These are phyloP conservation scores for Ormyrus pomaceus DNA, from an alignment of 2,888 invertebrate species.

Conservation along the genomic window DNA sequence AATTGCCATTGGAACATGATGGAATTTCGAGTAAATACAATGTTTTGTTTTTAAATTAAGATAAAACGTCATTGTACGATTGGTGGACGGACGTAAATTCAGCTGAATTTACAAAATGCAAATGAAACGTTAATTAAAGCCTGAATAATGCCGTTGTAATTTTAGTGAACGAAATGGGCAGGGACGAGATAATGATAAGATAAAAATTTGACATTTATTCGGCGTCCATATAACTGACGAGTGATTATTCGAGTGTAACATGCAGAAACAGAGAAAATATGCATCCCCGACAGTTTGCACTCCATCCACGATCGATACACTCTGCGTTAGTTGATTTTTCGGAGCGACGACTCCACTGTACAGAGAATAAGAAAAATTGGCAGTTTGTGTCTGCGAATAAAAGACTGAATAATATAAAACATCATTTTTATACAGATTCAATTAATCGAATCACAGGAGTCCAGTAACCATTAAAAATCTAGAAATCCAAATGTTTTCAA, in stretches of 20 bases:
- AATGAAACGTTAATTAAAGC: constrained; percentile 40
- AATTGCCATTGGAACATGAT: background rate
- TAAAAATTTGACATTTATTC: constrained; percentile 30
- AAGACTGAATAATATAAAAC: no score
- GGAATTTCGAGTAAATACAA: background rate
- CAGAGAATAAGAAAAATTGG: no score
- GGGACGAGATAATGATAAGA: background rate
- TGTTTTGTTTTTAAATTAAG: constrained; percentile 25
- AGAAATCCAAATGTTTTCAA: no score
- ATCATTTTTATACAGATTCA: no score
- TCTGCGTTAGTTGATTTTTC: constrained; percentile 10
- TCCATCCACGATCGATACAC: background rate
- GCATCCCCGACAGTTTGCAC: background rate
- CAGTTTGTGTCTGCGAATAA: no score
- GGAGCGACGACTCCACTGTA: background rate
- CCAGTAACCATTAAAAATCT: no score
- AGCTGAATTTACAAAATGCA: constrained; percentile 15
- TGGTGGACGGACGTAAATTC: background rate
- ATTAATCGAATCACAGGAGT: no score
- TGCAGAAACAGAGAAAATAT: background rate
- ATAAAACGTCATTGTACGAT: constrained; percentile 1
- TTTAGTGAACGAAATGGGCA: background rate
- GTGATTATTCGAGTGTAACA: constrained; percentile 17
- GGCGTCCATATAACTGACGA: constrained; percentile 13
- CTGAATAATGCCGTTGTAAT: constrained; percentile 10